phyloP scores from a whole-genome alignment of 2,113 vertebrate species.

The Gnathonemus echidnorhynchus region DNA sequence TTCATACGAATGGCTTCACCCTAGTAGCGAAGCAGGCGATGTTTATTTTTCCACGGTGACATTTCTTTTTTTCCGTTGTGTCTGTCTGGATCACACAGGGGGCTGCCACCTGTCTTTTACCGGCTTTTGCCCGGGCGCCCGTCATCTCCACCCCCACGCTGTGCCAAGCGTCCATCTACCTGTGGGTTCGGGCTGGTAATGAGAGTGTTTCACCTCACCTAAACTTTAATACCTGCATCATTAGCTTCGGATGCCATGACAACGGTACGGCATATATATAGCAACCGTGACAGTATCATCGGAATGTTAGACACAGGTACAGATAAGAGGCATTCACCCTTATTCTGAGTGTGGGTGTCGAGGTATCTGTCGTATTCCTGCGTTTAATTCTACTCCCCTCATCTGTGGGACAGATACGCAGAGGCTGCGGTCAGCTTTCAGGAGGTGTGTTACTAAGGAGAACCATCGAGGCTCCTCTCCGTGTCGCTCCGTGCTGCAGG shows the following conservation, averaged over 20 bases:
- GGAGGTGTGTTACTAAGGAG: not conserved
- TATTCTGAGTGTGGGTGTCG: not conserved
- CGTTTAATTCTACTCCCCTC: not conserved
- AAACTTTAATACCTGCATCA: not conserved
- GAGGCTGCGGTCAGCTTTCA: not conserved
- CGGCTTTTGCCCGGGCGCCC: not conserved
- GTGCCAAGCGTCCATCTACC: not conserved
- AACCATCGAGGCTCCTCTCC: not conserved
- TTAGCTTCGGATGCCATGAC: not conserved
- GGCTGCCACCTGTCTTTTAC: not conserved
- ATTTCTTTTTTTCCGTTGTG: not conserved
- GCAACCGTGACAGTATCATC: not conserved
- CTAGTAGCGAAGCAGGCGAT: not conserved
- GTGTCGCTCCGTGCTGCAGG: not conserved
- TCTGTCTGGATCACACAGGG: not conserved
- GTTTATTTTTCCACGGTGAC: not conserved
- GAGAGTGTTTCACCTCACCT: not conserved
- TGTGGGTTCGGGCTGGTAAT: not conserved
- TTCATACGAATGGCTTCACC: not conserved
- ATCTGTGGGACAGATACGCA: not conserved
- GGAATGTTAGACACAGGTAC: not conserved
- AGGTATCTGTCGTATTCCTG: not conserved
- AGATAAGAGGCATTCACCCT: not conserved
- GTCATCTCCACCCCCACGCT: not conserved
- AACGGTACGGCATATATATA: not conserved